Percentiles rank a stretch among this genome's conserved stretches.
Evolutionary conservation across 2,888 invertebrate species (phyloP).

Genomic region (Ceramica pisi): DNA sequence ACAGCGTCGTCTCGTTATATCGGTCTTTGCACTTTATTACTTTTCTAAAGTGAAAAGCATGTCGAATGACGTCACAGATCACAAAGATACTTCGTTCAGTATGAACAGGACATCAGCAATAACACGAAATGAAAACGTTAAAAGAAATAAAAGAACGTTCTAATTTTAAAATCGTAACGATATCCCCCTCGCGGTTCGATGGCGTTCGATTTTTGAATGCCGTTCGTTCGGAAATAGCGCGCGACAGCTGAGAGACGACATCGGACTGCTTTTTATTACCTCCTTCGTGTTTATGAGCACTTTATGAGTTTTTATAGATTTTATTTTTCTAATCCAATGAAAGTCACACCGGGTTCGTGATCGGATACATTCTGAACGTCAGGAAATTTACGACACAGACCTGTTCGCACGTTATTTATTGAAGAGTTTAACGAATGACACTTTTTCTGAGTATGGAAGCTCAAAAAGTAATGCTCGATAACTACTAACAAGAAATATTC

Average conservation of each 20-base stretch:
- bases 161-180: slow-evolving; percentile 84
- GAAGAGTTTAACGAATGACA: slow-evolving; percentile 69
- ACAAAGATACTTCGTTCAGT: slow-evolving; percentile 64
- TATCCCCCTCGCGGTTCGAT: slow-evolving; percentile 85
- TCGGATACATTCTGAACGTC: slow-evolving; percentile 80
- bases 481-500: slow-evolving; percentile 38
- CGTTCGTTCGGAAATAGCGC: slow-evolving; percentile 88
- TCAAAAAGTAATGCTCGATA: slow-evolving; percentile 45
- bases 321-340: slow-evolving; percentile 86
- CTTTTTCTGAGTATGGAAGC: slow-evolving; percentile 62
- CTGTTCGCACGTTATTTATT: slow-evolving; percentile 80
- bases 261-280: slow-evolving; percentile 88
- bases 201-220: slow-evolving; percentile 88
- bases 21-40: slow-evolving; percentile 59
- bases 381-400: slow-evolving; percentile 81
- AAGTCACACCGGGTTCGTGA: slow-evolving; percentile 82
- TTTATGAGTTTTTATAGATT: slow-evolving; percentile 90
- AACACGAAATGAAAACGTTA: slow-evolving; percentile 68
- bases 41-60: slow-evolving; percentile 64
- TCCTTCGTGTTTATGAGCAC: slow-evolving; percentile 90
- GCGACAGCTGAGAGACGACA: slow-evolving; percentile 90
- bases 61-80: slow-evolving; percentile 67
- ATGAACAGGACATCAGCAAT: slow-evolving; percentile 72
- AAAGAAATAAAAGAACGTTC: slow-evolving; percentile 79
- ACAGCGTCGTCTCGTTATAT: slow-evolving; percentile 51